Percentiles rank a stretch among this genome's conserved stretches.
Conservation (phyloP, 2,113 vertebrate species). For the Hystrix brachyura region DNA sequence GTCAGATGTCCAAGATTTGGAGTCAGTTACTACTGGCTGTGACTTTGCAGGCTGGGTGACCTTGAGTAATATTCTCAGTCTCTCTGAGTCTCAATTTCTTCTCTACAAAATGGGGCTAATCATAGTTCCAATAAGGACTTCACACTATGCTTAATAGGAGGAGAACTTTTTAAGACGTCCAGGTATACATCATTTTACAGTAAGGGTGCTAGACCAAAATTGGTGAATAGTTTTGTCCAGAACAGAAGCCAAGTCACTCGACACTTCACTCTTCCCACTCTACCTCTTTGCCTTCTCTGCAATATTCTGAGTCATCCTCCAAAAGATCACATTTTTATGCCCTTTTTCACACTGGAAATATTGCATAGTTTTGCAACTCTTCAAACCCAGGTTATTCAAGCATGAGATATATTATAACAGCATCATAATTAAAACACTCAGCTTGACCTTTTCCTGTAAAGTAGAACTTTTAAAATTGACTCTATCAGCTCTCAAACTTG, state of each 20-base stretch:
- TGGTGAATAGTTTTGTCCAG: not conserved
- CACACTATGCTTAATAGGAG: not conserved
- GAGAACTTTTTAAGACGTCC: not conserved
- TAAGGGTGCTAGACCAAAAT: not conserved
- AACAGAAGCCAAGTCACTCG: not conserved
- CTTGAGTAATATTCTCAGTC: not conserved
- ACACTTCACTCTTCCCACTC: not conserved
- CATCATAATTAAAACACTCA: conserved; percentile 61
- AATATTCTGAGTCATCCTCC: conserved; percentile 51
- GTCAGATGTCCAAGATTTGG: not conserved
- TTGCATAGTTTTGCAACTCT: conserved; percentile 2
- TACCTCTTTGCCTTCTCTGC: not conserved
- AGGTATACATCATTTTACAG: not conserved
- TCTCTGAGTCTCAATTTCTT: conserved; percentile 9
- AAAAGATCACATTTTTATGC: conserved; percentile 37
- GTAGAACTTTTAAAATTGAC: conserved; percentile 48
- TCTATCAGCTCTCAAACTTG: conserved; percentile 43
- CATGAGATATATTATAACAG: conserved; percentile 53
- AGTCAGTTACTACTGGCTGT: not conserved
- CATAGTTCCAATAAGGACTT: not conserved
- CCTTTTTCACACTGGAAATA: not conserved
- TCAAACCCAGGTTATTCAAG: conserved; percentile 54
- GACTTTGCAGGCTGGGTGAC: not conserved
- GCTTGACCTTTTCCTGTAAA: conserved; percentile 60
- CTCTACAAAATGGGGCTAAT: not conserved